Conservation (phyloP, 1,140 invertebrate genomes). For the Chymomyza costata region DNA sequence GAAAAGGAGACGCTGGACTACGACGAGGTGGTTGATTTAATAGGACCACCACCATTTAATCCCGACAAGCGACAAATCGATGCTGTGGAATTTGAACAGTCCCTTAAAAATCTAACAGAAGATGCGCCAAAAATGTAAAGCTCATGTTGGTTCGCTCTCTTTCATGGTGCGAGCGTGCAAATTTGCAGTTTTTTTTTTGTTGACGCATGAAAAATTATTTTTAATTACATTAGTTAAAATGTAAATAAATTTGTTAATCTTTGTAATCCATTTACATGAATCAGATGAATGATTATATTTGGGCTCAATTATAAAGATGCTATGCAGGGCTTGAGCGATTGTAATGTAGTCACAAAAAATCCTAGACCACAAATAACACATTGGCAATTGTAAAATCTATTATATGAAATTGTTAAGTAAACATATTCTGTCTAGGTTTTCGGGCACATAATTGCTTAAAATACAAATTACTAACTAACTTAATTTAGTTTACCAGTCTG, state of each 20-base stretch:
- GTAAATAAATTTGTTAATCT: conserved; percentile 69
- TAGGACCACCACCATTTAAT: conserved; percentile 92
- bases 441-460: too few species aligned
- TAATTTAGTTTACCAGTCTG: too few species aligned
- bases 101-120: conserved; percentile 75
- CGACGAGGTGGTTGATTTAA: conserved; percentile 89
- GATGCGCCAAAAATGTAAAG: conserved; percentile 28
- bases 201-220: background rate
- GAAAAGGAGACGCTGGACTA: conserved; percentile 94
- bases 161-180: conserved; percentile 3
- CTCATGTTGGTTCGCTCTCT: background rate
- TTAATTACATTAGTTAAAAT: conserved; percentile 47
- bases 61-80: conserved; percentile 85
- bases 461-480: too few species aligned
- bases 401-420: too few species aligned
- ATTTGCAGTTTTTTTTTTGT: conserved; percentile 8
- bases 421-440: background rate
- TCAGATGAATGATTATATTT: background rate
- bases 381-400: too few species aligned
- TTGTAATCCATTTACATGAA: conserved; percentile 30
- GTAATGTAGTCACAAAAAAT: background rate
- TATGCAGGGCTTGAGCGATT: background rate
- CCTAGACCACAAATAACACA: too few species aligned
- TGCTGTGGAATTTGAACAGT: conserved; percentile 86
- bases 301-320: background rate